Percentiles rank a stretch among this genome's conserved stretches.
Conservation (phyloP, 1,140 invertebrate species). For the Neodiprion pinetum region DNA sequence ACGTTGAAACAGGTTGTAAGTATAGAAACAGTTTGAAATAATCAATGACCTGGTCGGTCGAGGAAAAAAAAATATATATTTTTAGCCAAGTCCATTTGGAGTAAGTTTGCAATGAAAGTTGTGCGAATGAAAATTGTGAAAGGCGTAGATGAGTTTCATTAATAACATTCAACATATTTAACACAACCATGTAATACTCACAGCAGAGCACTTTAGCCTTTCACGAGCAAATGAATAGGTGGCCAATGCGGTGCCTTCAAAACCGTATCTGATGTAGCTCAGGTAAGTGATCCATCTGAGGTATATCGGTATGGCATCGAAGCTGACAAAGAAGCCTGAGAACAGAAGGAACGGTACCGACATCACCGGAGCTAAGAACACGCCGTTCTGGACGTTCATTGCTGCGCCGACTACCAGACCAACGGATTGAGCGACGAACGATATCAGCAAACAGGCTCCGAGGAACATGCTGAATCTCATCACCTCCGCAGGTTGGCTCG, state of each 20-base stretch:
- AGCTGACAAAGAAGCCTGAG: slow-evolving; percentile 96
- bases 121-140: slow-evolving; percentile 1
- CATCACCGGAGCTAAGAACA: slow-evolving; percentile 95
- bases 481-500: slow-evolving; percentile 87
- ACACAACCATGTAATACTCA: slow-evolving; percentile 33
- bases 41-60: too few species aligned
- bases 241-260: slow-evolving; percentile 92
- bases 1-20: too few species aligned
- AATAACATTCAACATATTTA: too few species aligned
- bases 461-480: slow-evolving; percentile 90
- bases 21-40: too few species aligned
- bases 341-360: slow-evolving; percentile 94
- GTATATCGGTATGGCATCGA: slow-evolving; percentile 94
- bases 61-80: too few species aligned
- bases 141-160: too few species aligned
- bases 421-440: slow-evolving; percentile 94
- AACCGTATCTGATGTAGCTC: slow-evolving; percentile 94
- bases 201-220: slow-evolving; percentile 80
- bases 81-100: too few species aligned
- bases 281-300: slow-evolving; percentile 95
- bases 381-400: slow-evolving; percentile 93
- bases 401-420: slow-evolving; percentile 94
- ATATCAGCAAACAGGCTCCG: slow-evolving; percentile 86
- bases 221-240: slow-evolving; percentile 88
- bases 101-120: too few species aligned